Conservation (phyloP, 2,888 invertebrate genomes). For the Cistogaster globosa region DNA sequence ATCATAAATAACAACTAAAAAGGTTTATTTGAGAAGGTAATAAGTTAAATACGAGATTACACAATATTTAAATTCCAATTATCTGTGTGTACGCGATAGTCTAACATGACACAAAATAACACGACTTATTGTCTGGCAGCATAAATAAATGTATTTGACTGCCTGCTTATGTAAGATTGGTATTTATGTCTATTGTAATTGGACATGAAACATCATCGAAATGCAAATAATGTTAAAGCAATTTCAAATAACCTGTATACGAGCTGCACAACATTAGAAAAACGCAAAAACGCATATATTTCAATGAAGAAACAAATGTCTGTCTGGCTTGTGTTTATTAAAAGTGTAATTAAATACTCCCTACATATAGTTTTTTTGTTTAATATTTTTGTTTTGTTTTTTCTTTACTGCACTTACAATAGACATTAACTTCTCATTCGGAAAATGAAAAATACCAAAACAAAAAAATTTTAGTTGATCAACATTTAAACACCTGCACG, state of each 20-base stretch:
- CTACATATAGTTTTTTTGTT: background rate
- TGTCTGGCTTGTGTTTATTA: constrained; percentile 49
- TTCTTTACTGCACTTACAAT: constrained; percentile 34
- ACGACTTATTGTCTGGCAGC: constrained; percentile 51
- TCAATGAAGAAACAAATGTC: constrained; percentile 41
- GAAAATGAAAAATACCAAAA: background rate
- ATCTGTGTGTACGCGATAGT: background rate
- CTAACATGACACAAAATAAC: constrained; percentile 30
- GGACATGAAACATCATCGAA: background rate
- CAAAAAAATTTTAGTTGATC: constrained; percentile 33
- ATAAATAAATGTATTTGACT: constrained; percentile 3
- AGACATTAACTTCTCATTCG: constrained; percentile 53
- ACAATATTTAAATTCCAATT: constrained; percentile 49
- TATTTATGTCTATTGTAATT: constrained; percentile 44
- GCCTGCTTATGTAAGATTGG: constrained; percentile 23
- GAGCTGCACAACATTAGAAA: background rate
- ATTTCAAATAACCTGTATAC: constrained; percentile 23
- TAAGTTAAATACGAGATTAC: constrained; percentile 40
- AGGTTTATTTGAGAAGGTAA: constrained; percentile 22
- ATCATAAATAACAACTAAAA: constrained; percentile 38
- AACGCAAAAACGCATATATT: constrained; percentile 1
- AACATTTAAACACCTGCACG: constrained; percentile 40
- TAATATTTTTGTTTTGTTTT: background rate
- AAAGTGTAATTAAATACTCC: constrained; percentile 58
- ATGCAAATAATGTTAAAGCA: constrained; percentile 18